Evolutionary conservation across 1,140 invertebrate species (phyloP).

Genomic region (Bathynomus jamesi): DNA sequence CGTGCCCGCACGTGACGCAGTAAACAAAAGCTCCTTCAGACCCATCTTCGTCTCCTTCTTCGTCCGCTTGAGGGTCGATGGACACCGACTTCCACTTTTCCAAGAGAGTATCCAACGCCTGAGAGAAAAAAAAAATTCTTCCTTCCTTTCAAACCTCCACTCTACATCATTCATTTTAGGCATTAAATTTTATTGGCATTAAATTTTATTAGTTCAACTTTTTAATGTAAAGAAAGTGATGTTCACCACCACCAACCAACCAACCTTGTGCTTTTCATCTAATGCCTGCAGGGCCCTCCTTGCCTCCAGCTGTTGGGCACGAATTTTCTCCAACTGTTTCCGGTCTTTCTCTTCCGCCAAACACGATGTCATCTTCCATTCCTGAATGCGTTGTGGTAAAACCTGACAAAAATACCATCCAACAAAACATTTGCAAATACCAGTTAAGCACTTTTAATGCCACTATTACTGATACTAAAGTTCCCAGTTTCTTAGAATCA

Average conservation of each 20-base stretch:
- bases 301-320: slow-evolving; percentile 43
- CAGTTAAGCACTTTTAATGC: not conserved
- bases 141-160: not conserved
- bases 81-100: slow-evolving; percentile 60
- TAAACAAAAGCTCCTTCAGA: slow-evolving; percentile 46
- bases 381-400: slow-evolving; percentile 47
- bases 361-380: slow-evolving; percentile 47
- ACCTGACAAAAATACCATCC: slow-evolving; percentile 38
- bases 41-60: slow-evolving; percentile 42
- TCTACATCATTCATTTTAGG: not conserved
- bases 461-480: not conserved
- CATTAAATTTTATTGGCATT: not conserved
- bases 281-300: slow-evolving; percentile 41
- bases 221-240: no score
- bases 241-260: slow-evolving; percentile 22
- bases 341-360: slow-evolving; percentile 47
- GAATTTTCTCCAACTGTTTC: slow-evolving; percentile 45
- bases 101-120: slow-evolving; percentile 71
- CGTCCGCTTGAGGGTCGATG: slow-evolving; percentile 51
- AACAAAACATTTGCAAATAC: not conserved
- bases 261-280: slow-evolving; percentile 29
- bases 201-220: not conserved
- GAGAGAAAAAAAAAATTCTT: slow-evolving; percentile 10
- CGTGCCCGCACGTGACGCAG: slow-evolving; percentile 51
- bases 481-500: not conserved